Percentiles rank a stretch among this genome's conserved stretches.
These are phyloP conservation scores for Barypeithes pellucidus DNA, from an alignment of 2,888 invertebrate genomes.

Conservation along the genomic window DNA sequence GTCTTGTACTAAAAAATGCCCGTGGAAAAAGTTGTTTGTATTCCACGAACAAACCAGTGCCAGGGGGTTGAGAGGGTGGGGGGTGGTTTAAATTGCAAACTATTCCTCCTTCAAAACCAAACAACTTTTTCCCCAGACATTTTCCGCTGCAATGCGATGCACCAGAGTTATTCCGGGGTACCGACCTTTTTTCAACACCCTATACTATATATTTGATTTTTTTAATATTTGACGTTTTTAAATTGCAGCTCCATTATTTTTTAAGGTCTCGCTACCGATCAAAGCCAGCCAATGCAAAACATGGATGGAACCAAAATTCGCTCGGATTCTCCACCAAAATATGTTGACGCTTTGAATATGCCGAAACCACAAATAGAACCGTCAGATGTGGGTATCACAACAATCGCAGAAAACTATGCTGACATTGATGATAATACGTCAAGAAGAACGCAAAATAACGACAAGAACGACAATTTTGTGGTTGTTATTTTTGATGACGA, in stretches of 20 bases:
- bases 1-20: too few relatives aligned
- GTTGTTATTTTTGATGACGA: slow-evolving; percentile 23
- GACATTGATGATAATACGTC: neutral
- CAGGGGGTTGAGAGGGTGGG: too few relatives aligned
- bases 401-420: neutral
- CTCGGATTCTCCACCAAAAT: slow-evolving; percentile 30
- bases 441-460: neutral
- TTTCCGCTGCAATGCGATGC: too few relatives aligned
- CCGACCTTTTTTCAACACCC: too few relatives aligned
- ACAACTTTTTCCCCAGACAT: too few relatives aligned
- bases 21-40: too few relatives aligned
- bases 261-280: neutral
- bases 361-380: slow-evolving; percentile 18
- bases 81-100: too few relatives aligned
- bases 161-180: too few relatives aligned
- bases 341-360: slow-evolving; percentile 41
- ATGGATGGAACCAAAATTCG: slow-evolving; percentile 9
- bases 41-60: too few relatives aligned
- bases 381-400: neutral
- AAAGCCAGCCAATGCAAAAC: slow-evolving; percentile 10
- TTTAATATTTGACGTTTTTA: too few relatives aligned
- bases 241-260: neutral
- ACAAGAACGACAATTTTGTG: slow-evolving; percentile 8
- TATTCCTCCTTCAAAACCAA: too few relatives aligned
- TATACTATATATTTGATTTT: too few relatives aligned